Conservation (phyloP, 2,888 invertebrate species). For the Nemoura dubitans region DNA sequence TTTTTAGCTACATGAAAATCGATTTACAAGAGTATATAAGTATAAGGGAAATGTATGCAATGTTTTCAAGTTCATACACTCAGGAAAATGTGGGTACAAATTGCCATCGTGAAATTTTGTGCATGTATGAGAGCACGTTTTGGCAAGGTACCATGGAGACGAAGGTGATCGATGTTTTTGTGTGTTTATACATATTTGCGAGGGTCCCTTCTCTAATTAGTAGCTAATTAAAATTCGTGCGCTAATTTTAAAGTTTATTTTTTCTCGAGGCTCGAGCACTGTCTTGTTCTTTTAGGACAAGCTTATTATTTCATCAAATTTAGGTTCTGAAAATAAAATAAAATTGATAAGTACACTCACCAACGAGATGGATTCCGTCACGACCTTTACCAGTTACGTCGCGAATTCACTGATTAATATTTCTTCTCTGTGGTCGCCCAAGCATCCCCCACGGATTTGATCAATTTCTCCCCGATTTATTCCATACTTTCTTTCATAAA, state of each 20-base stretch:
- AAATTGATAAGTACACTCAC: background rate
- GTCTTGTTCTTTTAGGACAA: too few species aligned
- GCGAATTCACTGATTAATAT: background rate
- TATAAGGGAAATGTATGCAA: too few species aligned
- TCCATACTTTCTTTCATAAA: background rate
- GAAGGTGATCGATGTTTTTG: too few species aligned
- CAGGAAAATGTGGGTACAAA: too few species aligned
- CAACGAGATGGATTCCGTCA: background rate
- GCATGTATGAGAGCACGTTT: too few species aligned
- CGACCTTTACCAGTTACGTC: background rate
- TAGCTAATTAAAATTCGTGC: background rate
- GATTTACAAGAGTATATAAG: background rate
- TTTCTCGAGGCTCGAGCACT: background rate
- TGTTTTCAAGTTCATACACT: too few species aligned
- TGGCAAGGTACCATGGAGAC: too few species aligned
- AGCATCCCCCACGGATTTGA: background rate
- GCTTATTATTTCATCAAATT: too few species aligned
- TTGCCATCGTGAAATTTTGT: too few species aligned
- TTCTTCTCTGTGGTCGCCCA: background rate
- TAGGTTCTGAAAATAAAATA: too few species aligned
- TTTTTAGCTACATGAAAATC: background rate
- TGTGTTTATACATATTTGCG: background rate
- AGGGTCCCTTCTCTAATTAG: background rate
- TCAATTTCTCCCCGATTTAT: background rate
- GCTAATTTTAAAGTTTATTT: background rate